phyloP scores from a whole-genome alignment of 2,797 vertebrate species.

The Onychomys leucogaster region DNA sequence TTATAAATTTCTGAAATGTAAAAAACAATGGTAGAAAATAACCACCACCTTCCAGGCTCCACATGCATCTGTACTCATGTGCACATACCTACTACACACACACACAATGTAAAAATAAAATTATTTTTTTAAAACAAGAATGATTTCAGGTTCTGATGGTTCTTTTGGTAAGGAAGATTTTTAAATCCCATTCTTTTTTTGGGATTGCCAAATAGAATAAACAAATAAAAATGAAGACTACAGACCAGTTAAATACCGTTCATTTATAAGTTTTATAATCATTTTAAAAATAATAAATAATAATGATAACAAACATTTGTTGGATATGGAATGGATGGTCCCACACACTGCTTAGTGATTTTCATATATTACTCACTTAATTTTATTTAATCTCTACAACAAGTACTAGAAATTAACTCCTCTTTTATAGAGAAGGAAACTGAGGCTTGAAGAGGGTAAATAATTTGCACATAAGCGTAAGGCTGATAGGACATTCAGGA shows the following conservation, averaged over 20 bases:
- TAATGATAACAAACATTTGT: not conserved
- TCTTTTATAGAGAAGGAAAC: not conserved
- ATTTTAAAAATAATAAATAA: not conserved
- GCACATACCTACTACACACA: not conserved
- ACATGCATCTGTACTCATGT: not conserved
- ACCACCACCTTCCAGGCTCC: not conserved
- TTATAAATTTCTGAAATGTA: constrained; percentile 13
- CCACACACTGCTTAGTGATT: not conserved
- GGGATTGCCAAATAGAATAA: not conserved
- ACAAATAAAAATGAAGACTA: not conserved
- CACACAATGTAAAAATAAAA: not conserved
- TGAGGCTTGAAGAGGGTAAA: not conserved
- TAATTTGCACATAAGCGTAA: not conserved
- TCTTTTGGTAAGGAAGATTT: not conserved
- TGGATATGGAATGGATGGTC: not conserved
- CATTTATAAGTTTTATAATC: not conserved
- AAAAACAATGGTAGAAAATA: not conserved
- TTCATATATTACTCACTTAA: not conserved
- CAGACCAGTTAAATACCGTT: not conserved
- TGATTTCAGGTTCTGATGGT: not conserved
- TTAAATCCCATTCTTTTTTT: not conserved
- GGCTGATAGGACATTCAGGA: not conserved
- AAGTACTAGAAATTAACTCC: not conserved
- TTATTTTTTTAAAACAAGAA: not conserved
- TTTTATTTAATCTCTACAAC: not conserved